Percentiles rank a stretch among this genome's conserved stretches.
Evolutionary conservation across 2,113 vertebrate genomes (phyloP).

Genomic region (Australoheros scitulus): DNA sequence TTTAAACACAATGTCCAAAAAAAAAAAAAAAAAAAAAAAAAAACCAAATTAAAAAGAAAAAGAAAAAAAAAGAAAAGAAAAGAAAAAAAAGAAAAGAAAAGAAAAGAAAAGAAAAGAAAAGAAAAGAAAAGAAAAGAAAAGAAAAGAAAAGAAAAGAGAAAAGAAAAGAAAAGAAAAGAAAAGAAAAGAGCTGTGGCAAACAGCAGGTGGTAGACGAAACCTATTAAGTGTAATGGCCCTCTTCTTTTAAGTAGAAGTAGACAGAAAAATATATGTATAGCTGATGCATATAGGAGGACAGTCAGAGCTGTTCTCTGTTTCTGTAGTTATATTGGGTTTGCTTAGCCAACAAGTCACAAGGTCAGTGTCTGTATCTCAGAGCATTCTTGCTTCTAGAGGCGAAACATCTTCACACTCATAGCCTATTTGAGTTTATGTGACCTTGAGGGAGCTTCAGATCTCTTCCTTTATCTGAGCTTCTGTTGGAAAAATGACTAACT

Average conservation of each 20-base stretch:
- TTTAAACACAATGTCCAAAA: no score
- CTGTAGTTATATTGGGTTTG: not conserved
- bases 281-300: not conserved
- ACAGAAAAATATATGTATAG: constrained; percentile 34
- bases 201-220: constrained; percentile 13
- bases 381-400: constrained; percentile 8
- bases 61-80: no score
- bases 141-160: no score
- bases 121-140: not conserved
- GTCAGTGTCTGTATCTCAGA: constrained; percentile 11
- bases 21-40: no score
- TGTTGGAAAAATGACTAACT: not conserved
- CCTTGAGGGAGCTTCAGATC: not conserved
- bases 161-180: not conserved
- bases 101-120: no score
- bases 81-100: no score
- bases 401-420: not conserved
- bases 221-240: constrained; percentile 17
- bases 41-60: no score
- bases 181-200: constrained; percentile 12
- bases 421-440: constrained; percentile 1
- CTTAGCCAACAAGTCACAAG: constrained; percentile 6
- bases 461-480: not conserved
- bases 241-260: constrained; percentile 20
- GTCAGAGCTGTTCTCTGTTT: not conserved